Percentiles rank a stretch among this genome's conserved stretches.
These are phyloP conservation scores for Theretra japonica DNA, from an alignment of 2,888 invertebrate species.

Conservation along the genomic window DNA sequence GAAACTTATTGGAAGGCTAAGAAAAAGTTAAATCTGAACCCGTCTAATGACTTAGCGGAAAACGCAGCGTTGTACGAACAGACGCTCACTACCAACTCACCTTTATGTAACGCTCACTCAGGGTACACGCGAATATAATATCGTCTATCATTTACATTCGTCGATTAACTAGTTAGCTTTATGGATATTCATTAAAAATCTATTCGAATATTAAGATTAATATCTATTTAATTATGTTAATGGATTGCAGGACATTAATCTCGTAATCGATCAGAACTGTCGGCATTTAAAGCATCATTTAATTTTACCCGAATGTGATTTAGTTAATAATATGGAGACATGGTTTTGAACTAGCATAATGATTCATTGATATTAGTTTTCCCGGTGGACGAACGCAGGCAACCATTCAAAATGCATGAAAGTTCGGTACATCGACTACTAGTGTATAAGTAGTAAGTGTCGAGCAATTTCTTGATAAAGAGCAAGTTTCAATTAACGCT, in stretches of 20 bases:
- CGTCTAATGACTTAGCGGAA: constrained; percentile 49
- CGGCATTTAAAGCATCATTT: background rate
- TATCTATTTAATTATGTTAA: too few species aligned
- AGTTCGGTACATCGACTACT: background rate
- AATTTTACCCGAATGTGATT: background rate
- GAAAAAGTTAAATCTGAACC: constrained; percentile 30
- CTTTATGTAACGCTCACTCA: background rate
- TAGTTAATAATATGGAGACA: background rate
- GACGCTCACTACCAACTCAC: background rate
- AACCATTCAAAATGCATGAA: background rate
- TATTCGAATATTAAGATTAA: too few species aligned
- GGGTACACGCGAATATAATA: too few species aligned
- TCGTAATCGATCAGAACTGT: background rate
- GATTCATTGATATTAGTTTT: background rate
- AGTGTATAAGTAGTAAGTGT: background rate
- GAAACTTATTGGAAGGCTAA: constrained; percentile 43
- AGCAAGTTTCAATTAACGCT: constrained; percentile 18
- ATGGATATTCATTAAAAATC: too few species aligned
- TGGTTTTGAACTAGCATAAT: background rate
- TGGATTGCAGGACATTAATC: background rate
- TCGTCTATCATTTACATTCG: too few species aligned
- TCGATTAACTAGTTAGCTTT: too few species aligned
- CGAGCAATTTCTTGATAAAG: constrained; percentile 7
- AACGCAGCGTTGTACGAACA: constrained; percentile 20
- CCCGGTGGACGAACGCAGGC: background rate